Evolutionary conservation across 2,888 invertebrate genomes (phyloP).

Genomic region (Agriopis marginaria): DNA sequence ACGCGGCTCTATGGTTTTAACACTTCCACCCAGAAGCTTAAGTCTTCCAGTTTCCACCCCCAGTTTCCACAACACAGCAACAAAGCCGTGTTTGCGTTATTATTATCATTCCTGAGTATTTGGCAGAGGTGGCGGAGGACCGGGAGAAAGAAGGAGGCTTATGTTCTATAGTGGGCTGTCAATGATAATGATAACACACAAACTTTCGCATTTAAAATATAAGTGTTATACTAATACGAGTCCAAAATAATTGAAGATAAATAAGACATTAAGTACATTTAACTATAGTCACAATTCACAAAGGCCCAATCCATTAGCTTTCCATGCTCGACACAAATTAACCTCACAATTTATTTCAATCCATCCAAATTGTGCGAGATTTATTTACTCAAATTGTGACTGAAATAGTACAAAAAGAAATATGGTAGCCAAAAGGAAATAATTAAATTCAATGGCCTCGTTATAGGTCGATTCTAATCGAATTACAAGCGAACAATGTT

Average conservation of each 20-base stretch:
- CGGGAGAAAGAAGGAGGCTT: no score
- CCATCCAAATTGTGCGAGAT: constrained; percentile 20
- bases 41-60: no score
- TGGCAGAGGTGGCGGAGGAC: no score
- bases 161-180: no score
- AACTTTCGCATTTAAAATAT: no score
- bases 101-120: no score
- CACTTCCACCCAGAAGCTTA: no score
- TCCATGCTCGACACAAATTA: constrained; percentile 24
- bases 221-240: not conserved
- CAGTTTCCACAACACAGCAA: no score
- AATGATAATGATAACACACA: no score
- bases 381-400: constrained; percentile 27
- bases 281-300: constrained; percentile 2
- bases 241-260: constrained; percentile 1
- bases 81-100: no score
- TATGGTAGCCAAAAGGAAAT: constrained; percentile 16
- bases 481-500: constrained; percentile 39
- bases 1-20: no score
- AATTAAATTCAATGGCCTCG: constrained; percentile 37
- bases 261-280: not conserved
- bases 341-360: constrained; percentile 22
- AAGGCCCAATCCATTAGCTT: constrained; percentile 23
- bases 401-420: constrained; percentile 22
- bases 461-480: constrained; percentile 38